Evolutionary conservation across 2,797 vertebrate species (phyloP).

Genomic region (Crypturellus tataupa): DNA sequence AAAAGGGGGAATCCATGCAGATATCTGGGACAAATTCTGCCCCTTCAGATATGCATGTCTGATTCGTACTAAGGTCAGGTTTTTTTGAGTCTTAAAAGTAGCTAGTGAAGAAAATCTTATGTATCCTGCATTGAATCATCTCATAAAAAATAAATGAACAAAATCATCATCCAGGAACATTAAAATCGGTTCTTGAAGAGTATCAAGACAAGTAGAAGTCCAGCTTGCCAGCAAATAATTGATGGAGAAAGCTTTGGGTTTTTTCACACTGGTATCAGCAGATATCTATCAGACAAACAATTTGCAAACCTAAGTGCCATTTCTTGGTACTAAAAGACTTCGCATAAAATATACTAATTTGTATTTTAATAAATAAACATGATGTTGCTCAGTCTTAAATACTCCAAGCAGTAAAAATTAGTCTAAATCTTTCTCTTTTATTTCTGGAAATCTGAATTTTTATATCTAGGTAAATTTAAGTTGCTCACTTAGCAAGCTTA

Average conservation of each 20-base stretch:
- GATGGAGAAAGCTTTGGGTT: background rate
- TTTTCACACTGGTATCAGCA: background rate
- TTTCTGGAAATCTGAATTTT: conserved; percentile 26
- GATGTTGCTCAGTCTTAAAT: background rate
- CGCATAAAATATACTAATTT: background rate
- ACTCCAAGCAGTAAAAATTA: background rate
- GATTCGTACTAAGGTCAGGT: background rate
- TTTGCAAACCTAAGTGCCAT: background rate
- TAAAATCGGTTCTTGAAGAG: background rate
- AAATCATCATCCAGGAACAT: background rate
- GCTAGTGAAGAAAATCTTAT: background rate
- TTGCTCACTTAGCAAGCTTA: conserved; percentile 34
- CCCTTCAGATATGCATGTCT: background rate
- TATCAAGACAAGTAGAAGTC: background rate
- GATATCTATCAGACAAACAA: background rate
- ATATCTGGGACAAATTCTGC: background rate
- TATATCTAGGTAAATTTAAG: conserved; percentile 45
- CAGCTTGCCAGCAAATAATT: background rate
- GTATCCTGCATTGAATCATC: background rate
- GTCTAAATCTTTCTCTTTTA: background rate
- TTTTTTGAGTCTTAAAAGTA: background rate
- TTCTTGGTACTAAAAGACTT: background rate
- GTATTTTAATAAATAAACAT: background rate
- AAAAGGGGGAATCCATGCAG: background rate
- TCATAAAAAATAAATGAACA: conserved; percentile 39